Base-by-base conservation (phyloP, 2,797 vertebrate genomes). In the Acanthurus leucopareius region DNA sequence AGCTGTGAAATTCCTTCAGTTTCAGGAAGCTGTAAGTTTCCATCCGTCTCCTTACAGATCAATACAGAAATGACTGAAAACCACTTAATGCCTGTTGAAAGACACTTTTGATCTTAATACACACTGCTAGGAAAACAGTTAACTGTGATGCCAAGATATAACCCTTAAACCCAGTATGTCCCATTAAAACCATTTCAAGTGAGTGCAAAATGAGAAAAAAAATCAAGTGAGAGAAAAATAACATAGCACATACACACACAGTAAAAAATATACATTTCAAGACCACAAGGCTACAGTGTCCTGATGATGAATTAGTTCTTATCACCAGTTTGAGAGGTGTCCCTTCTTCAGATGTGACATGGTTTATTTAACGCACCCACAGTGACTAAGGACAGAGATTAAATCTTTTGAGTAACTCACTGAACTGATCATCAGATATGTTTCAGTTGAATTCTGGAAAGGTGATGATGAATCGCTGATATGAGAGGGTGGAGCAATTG, bases 321-420 rank as follows among this genome's bases (percentile, higher is more conserved):
- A 53, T 35, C 1, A 10, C 52, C 0, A 0, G n/a, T 25, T 35
- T 20, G 25, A 49, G 17, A 13, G 1, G 0, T 44, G 15, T 38
- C 1, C 0, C 35, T 7, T 32, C 9, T 62, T 25, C 52, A 76
- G 79, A 60, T 83, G 73, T 75, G 66, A 76, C 70, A 53, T 16
- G 10, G 7, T 1, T 35, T 44, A 79, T 49, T 14, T 69, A 52
- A 71, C 38, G 9, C 35, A 15, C 35, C 25, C 22, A 56, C 2
- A 4, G 11, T 74, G 65, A 81, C 64, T 42, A 8, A 57, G 68
- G n/a, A 68, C 38, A 47, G 6, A 58, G 53, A 65, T 57, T 22
- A 70, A 32, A 80, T 52, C 2, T 3, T 71, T 44, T 3, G 7
- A 19, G 44, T n/a, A 75, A 25, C 0, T 25, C 7, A 48, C 13